phyloP scores from a whole-genome alignment of 2,113 vertebrate genomes.

The Rynchops niger region DNA sequence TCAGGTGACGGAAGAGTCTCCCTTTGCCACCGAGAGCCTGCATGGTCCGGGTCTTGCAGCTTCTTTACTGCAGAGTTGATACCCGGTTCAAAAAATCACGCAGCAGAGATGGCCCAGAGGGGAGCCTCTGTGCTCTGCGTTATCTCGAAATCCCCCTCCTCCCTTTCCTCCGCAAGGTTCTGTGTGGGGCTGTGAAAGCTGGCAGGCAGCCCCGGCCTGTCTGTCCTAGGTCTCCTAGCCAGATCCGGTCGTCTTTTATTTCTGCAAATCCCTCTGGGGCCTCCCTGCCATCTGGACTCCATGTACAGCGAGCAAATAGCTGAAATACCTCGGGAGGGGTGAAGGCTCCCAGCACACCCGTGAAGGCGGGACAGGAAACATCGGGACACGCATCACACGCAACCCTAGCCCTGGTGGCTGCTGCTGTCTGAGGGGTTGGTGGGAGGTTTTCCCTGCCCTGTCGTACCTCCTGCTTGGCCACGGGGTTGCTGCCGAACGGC shows the following conservation, averaged over 20 bases:
- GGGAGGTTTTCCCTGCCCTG: accelerated
- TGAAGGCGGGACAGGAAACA: not conserved
- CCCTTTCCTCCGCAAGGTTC: accelerated
- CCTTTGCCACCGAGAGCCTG: not conserved
- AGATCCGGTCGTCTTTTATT: not conserved
- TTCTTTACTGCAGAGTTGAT: not conserved
- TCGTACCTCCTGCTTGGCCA: accelerated
- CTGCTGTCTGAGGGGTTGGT: accelerated
- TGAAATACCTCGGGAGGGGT: not conserved
- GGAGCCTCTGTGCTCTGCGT: not conserved
- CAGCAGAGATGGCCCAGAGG: not conserved
- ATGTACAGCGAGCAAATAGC: not conserved
- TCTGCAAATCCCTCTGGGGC: not conserved
- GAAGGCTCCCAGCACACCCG: not conserved
- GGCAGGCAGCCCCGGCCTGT: not conserved
- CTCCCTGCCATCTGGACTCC: not conserved
- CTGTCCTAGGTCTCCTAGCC: not conserved
- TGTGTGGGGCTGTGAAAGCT: accelerated
- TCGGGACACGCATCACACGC: accelerated
- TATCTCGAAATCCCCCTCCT: not conserved
- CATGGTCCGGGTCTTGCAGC: not conserved
- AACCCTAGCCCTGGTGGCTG: not conserved
- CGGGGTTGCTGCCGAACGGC: not conserved
- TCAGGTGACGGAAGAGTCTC: not conserved
- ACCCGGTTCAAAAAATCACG: not conserved